Conservation (phyloP, 1,140 invertebrate species). For the Pseudomyrmex pallidus region DNA sequence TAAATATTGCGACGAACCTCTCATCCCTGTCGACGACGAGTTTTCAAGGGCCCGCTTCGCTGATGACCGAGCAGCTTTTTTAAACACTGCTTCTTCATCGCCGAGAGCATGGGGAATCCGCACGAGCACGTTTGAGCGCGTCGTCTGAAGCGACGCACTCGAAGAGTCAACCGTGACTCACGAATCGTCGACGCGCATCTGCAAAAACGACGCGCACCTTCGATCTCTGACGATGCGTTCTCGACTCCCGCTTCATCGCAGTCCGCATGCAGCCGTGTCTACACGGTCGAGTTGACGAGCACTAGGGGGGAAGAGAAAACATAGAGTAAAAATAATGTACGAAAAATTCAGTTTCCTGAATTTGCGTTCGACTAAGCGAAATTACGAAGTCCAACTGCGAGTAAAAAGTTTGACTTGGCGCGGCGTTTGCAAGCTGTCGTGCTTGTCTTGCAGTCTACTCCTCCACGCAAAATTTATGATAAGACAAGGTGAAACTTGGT, state of each 20-base stretch:
- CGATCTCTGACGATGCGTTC: background rate
- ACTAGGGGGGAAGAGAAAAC: constrained; percentile 7
- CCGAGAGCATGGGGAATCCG: background rate
- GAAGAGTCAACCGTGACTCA: constrained; percentile 15
- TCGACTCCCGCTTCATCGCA: constrained; percentile 22
- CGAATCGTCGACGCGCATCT: constrained; percentile 18
- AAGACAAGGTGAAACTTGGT: constrained; percentile 26
- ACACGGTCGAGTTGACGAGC: background rate
- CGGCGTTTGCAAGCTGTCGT: constrained; percentile 24
- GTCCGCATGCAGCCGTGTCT: background rate
- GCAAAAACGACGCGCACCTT: constrained; percentile 22
- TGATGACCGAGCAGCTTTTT: constrained; percentile 26
- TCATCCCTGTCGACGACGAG: constrained; percentile 52
- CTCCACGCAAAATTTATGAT: constrained; percentile 6
- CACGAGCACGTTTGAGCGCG: constrained; percentile 1
- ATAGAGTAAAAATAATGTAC: constrained; percentile 12
- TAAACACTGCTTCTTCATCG: constrained; percentile 42
- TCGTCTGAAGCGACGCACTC: constrained; percentile 29
- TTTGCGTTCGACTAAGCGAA: background rate
- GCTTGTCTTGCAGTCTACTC: background rate
- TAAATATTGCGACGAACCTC: constrained; percentile 37
- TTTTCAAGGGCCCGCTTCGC: constrained; percentile 17
- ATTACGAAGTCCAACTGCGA: constrained; percentile 8
- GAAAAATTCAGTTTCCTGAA: constrained; percentile 8
- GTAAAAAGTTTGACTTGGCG: constrained; percentile 12